Evolutionary conservation across 37 sponge, comb jelly and placozoan genomes (phyloP).

Genomic region (Agelas oroides): DNA sequence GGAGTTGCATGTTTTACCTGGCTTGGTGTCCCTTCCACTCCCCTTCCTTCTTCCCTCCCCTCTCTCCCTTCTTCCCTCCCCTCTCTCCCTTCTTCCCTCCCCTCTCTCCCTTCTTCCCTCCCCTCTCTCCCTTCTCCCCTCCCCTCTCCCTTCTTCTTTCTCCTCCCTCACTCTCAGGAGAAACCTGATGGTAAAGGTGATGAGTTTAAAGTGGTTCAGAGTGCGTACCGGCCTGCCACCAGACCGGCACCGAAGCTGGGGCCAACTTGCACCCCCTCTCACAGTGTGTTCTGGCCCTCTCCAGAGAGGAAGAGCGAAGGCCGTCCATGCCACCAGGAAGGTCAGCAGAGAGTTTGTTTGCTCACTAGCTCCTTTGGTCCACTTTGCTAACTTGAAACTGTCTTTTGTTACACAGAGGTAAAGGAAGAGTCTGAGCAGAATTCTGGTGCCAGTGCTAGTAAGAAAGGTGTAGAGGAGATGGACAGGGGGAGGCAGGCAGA

Average conservation of each 20-base stretch:
- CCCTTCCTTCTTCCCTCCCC: neutral
- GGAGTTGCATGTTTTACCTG: neutral
- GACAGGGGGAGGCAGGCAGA: too few species aligned
- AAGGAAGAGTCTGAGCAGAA: too few species aligned
- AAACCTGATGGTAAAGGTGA: neutral
- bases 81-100: too few species aligned
- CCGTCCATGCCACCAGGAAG: neutral
- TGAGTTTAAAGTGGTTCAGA: neutral
- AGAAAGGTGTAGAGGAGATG: neutral
- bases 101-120: too few species aligned
- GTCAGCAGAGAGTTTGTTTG: neutral
- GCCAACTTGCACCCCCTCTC: neutral
- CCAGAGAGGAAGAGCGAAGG: neutral
- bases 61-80: too few species aligned
- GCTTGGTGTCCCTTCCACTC: neutral
- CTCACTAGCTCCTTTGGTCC: neutral
- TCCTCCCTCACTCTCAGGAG: too few species aligned
- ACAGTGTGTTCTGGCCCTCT: neutral
- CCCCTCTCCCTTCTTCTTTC: too few species aligned
- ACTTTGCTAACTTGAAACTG: too few species aligned
- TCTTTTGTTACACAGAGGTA: too few species aligned
- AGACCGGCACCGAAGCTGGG: conserved; percentile 35
- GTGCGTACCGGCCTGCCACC: conserved; percentile 40
- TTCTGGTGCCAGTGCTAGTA: too few species aligned
- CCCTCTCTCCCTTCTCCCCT: too few species aligned